Percentiles rank a stretch among this genome's conserved stretches.
phyloP scores from a whole-genome alignment of 2,888 invertebrate species.

The Micoletzkya japonica region DNA sequence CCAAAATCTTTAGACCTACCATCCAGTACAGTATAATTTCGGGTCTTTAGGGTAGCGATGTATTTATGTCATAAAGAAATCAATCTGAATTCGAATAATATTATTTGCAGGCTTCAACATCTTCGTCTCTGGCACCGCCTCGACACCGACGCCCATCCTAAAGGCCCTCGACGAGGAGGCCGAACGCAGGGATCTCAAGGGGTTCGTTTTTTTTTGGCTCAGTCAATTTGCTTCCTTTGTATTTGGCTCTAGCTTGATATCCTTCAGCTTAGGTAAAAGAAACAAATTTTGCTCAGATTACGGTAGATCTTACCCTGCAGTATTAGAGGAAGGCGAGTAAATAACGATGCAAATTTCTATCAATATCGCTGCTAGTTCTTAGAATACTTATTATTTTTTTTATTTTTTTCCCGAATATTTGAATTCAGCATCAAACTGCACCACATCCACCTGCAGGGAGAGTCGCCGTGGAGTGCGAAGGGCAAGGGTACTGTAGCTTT shows the following conservation, averaged over 20 bases:
- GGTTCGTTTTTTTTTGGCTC: constrained; percentile 63
- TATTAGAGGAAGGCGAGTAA: too few species aligned
- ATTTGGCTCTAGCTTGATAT: too few species aligned
- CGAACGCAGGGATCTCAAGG: constrained; percentile 73
- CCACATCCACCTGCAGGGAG: constrained; percentile 91
- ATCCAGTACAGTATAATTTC: neutral
- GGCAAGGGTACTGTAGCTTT: constrained; percentile 70
- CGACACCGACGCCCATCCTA: constrained; percentile 81
- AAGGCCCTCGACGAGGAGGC: constrained; percentile 82
- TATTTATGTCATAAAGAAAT: neutral
- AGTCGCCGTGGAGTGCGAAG: constrained; percentile 76
- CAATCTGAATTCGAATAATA: too few species aligned
- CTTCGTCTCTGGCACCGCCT: constrained; percentile 87
- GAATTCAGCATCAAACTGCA: constrained; percentile 74
- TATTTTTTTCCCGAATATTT: too few species aligned
- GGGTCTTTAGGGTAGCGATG: neutral
- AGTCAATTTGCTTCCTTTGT: too few species aligned
- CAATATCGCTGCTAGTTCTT: too few species aligned
- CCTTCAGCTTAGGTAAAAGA: too few species aligned
- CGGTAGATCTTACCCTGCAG: too few species aligned
- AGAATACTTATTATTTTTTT: too few species aligned
- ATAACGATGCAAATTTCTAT: too few species aligned
- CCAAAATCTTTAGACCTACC: neutral
- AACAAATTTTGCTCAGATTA: too few species aligned
- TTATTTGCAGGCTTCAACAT: constrained; percentile 78